Base-by-base conservation (phyloP, 2,888 invertebrate genomes). In the Xylophagus ater region DNA sequence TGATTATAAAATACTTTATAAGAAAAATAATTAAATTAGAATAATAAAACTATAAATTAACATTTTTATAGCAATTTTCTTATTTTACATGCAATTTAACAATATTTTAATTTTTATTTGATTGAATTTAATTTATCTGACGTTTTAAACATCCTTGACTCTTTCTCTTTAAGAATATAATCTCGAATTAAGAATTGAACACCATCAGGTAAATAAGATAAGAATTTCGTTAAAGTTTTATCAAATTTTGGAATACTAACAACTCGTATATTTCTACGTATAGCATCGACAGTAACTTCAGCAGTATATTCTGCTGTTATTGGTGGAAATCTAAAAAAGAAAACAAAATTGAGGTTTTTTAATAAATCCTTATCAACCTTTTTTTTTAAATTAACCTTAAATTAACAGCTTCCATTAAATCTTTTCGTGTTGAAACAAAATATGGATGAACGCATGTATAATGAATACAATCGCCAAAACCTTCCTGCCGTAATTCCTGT, bases 361-460 rank as follows among this genome's bases (percentile, higher is more conserved):
- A 7, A 8, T 9, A 28, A n/a, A n/a, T 12, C 5, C 6, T 28
- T 9, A 10, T 28, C 7, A 28, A 28, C 8, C 8, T 12, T 12
- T 28, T 10, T 28, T 28, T 28, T 20, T 20, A 8, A 32, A 6
- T 17, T 39, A 9, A 49, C 49, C 45, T 49, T 26, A 49, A 34
- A 13, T 47, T 45, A 3, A 44, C 20, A 1, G 32, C 32, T 3
- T 61, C 60, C 43, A 62, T 53, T 46, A 62, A 55, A 17, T 62
- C 61, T 26, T 62, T 59, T 31, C 52, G 57, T 14, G 65, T 65
- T 39, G 54, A 51, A 53, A 68, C 62, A 48, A 68, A 59, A 46
- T 65, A 67, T 10, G 68, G 64, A 52, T 65, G 65, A 34, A 65
- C 57, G 10, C 55, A 53, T 3, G 63, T 63, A 41, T 59, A 60